Conservation (phyloP, 2,113 vertebrate species). For the Trogon melanurus region DNA sequence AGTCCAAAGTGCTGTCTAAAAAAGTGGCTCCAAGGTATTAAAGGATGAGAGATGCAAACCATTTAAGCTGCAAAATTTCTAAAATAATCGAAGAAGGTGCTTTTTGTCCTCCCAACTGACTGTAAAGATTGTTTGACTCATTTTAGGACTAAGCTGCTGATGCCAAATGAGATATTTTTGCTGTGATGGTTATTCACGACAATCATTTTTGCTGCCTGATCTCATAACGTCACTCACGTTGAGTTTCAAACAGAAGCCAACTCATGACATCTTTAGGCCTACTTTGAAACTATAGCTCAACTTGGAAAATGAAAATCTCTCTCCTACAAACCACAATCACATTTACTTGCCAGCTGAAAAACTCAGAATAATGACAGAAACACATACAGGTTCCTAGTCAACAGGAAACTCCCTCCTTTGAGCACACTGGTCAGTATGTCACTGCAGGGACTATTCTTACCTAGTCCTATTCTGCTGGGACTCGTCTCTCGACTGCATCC, state of each 20-base stretch:
- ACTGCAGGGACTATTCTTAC: slow-evolving; percentile 76
- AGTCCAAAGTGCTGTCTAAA: not conserved
- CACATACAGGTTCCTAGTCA: not conserved
- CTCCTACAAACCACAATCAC: not conserved
- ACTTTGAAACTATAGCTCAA: not conserved
- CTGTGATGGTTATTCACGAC: not conserved
- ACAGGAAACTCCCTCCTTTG: not conserved
- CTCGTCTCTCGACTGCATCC: slow-evolving; percentile 98
- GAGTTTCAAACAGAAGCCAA: not conserved
- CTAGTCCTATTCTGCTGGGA: slow-evolving; percentile 91
- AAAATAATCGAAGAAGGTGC: not conserved
- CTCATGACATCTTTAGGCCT: not conserved
- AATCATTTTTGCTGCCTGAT: not conserved
- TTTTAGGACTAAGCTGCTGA: not conserved
- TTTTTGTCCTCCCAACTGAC: not conserved
- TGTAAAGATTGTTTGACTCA: not conserved
- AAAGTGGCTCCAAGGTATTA: not conserved
- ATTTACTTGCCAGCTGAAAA: not conserved
- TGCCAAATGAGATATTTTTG: not conserved
- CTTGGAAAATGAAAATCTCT: not conserved
- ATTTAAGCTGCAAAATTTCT: not conserved
- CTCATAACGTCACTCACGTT: not conserved
- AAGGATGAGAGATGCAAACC: not conserved
- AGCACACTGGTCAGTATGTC: accelerated
- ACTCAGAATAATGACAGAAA: not conserved